A percentile compares a stretch with the other conserved stretches of the same genome.
These are phyloP conservation scores for Gryllus longicercus DNA, from an alignment of 2,888 invertebrate species.

Conservation along the genomic window DNA sequence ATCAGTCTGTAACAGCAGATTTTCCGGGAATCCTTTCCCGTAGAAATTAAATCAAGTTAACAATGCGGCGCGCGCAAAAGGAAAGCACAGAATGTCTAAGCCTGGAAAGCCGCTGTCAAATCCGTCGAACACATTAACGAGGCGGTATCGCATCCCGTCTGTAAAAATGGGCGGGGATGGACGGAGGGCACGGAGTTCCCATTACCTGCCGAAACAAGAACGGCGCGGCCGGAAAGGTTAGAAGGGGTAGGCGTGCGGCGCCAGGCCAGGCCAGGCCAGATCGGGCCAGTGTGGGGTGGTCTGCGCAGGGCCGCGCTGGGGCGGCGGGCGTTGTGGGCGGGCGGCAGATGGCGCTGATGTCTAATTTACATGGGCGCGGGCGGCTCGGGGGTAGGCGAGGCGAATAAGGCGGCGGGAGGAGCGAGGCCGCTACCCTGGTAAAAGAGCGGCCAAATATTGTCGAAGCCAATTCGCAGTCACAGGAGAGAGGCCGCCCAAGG, in stretches of 20 bases:
- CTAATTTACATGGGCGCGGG: neutral
- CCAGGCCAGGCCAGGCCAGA: neutral
- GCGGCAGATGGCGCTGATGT: neutral
- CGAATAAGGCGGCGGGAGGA: neutral
- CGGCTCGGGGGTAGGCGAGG: neutral
- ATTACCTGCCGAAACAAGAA: conserved; percentile 10
- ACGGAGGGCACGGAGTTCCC: neutral
- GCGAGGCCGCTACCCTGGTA: neutral
- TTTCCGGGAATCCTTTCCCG: neutral
- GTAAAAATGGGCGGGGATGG: neutral
- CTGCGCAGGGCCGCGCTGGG: neutral
- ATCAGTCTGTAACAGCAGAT: too few relatives aligned
- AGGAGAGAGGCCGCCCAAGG: neutral
- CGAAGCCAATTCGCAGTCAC: neutral
- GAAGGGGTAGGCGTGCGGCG: neutral
- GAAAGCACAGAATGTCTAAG: neutral
- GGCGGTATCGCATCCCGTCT: neutral
- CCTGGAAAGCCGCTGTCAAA: neutral
- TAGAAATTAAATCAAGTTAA: neutral
- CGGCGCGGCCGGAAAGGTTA: neutral
- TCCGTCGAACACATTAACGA: neutral
- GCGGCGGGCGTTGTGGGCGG: neutral
- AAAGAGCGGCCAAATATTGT: neutral
- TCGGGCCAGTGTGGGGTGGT: neutral
- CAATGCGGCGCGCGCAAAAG: neutral